Evolutionary conservation across 1,140 invertebrate genomes (phyloP), one percentile per base, ranked within the genome.

Genomic region (Andricus grossulariae): DNA sequence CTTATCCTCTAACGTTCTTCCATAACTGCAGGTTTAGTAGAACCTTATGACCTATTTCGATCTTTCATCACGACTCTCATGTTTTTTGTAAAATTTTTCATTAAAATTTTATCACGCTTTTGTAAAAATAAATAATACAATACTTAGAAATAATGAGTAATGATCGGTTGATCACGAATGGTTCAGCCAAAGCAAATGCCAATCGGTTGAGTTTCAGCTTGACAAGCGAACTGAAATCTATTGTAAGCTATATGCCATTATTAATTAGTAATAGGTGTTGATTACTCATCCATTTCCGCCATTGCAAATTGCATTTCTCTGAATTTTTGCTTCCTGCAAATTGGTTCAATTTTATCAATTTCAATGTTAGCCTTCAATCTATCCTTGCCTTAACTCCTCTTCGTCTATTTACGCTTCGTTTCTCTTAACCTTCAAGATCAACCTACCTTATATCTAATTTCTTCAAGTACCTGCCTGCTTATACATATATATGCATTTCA

Each of bases 401-500:
- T 66, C 39, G 57, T 39, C 57, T 66, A 66, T 66, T 66, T 66
- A 66, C 57, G 57, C 25, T 32, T 66, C 57, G 16, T 15, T 66
- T 66, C 57, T 66, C 21, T 66, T 66, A 39, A 66, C 25, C 25
- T n/a, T 45, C 25, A 66, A 66, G 57, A 66, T 39, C 57, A 66
- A n/a, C 57, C 57, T 66, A 66, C 57, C 57, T 4, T 66, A 13
- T 66, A 66, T 39, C 39, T 39, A 66, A 25, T 66, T 66, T 66
- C 39, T 21, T 39, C 57, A 66, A 66, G 57, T 66, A 11, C 25
- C 12, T 32, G 11, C 16, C 12, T 15, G 32, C n/a, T 15, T 16
- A 55, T 21, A 21, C 8, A 21, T 5, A 54, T 54, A 18, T 2
- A 7, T n/a, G n/a, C 32, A 19, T 55, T 25, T 13, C 57, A 66